Percentiles rank a stretch among this genome's conserved stretches.
These are phyloP conservation scores for Drosophila busckii DNA, from an alignment of 1,140 invertebrate genomes.

Conservation along the genomic window DNA sequence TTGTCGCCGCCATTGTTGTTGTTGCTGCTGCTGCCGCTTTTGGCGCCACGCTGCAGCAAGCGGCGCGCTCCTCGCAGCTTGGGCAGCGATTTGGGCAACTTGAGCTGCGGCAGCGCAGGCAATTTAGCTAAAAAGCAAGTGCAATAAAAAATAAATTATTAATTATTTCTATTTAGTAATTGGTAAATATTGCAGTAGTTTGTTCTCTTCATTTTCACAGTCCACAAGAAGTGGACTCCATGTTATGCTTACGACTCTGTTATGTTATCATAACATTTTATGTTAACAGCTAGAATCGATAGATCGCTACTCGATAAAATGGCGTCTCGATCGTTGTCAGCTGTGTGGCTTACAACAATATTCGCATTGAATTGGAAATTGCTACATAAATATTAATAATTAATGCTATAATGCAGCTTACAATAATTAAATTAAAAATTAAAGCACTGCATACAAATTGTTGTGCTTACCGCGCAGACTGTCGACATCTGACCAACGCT, in stretches of 20 bases:
- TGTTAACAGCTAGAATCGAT: no score
- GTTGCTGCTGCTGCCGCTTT: conserved; percentile 1
- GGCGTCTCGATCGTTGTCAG: no score
- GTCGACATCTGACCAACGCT: conserved; percentile 46
- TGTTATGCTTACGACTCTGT: no score
- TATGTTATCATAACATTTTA: no score
- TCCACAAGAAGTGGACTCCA: no score
- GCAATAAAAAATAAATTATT: not conserved
- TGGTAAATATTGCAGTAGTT: not conserved
- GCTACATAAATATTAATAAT: no score
- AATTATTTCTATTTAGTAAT: not conserved
- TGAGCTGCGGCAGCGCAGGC: conserved; percentile 54
- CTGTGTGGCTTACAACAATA: no score
- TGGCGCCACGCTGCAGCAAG: conserved; percentile 55
- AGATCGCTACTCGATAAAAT: no score
- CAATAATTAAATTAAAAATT: not conserved
- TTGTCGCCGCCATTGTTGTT: not conserved
- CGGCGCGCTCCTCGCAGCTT: conserved; percentile 61
- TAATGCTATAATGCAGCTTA: not conserved
- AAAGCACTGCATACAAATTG: not conserved
- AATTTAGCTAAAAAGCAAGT: conserved; percentile 59
- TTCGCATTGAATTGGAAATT: no score
- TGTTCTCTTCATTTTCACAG: no score
- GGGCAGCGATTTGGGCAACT: conserved; percentile 61
- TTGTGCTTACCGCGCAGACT: conserved; percentile 34